Base-by-base conservation (phyloP, 2,888 invertebrate species). In the Dexiosoma caninum region DNA sequence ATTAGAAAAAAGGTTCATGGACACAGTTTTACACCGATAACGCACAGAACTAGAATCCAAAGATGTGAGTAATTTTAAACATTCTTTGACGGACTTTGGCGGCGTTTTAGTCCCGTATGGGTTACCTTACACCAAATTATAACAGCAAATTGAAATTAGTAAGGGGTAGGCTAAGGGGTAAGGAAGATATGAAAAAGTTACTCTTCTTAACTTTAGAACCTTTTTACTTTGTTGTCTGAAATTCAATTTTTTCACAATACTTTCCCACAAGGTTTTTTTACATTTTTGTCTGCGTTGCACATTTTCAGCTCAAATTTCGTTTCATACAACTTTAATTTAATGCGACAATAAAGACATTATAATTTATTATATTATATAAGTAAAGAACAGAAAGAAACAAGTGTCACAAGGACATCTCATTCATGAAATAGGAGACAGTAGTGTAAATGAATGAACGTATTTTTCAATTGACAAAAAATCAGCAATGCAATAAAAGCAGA, bases 401-500 rank as follows among this genome's bases (percentile, higher is more conserved):
- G 60, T 78, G 46, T 55, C 69, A 75, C 66, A 78, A 76, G 76
- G 83, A 74, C 69, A 30, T 64, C 8, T 44, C 32, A n/a, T 55
- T 44, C 66, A 32, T 77, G 72, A 77, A 81, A 81, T 69, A 42
- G 19, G 81, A 81, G 69, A 55, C 66, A 49, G 14, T 53, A 51
- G 21, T 53, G 64, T 23, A 59, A 69, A 46, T 55, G 64, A 66
- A 46, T 49, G 55, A 72, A 44, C 66, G 66, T 42, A 42, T 49
- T 67, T 23, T 23, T 60, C 19, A 40, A 42, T 1, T 21, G 37
- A 49, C 9, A 7, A 66, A 57, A 64, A 9, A 37, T 46, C 42
- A 67, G 62, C 53, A 74, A 74, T 67, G 44, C 55, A 44, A 60
- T 44, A 76, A 71, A 35, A 79, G 59, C 82, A 83, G 85, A 85